A percentile compares a stretch with the other conserved stretches of the same genome.
These are phyloP conservation scores for Pipistrellus nathusii DNA, from an alignment of 2,797 vertebrate species.

Conservation along the genomic window DNA sequence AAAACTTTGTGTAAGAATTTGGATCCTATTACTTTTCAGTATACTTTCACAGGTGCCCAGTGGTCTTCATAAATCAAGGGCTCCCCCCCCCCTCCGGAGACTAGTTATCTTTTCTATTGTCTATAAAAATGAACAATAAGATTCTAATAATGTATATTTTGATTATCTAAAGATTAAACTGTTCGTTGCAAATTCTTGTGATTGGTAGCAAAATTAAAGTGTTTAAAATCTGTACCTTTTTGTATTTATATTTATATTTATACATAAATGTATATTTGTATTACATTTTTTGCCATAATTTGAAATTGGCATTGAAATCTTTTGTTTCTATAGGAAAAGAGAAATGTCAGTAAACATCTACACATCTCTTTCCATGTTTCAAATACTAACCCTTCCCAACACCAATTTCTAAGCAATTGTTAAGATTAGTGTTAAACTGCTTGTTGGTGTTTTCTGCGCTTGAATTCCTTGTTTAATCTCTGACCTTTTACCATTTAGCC, in stretches of 20 bases:
- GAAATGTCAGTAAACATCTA: slow-evolving; percentile 13
- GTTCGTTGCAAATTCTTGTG: slow-evolving; percentile 9
- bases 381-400: neutral
- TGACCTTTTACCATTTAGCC: neutral
- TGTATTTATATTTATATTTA: neutral
- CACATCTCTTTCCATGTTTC: neutral
- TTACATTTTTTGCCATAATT: slow-evolving; percentile 41
- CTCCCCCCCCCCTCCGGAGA: too few relatives aligned
- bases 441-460: neutral
- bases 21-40: neutral
- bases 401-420: neutral
- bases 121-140: slow-evolving; percentile 42
- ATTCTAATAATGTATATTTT: neutral
- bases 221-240: slow-evolving; percentile 17
- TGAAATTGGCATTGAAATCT: neutral
- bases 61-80: slow-evolving; percentile 23
- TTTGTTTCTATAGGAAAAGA: neutral
- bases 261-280: neutral
- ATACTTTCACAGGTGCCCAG: neutral
- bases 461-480: neutral
- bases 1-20: neutral
- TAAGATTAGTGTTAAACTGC: neutral
- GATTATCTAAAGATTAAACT: neutral
- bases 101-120: slow-evolving; percentile 34
- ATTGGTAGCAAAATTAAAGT: neutral